Conservation (phyloP, 2,888 invertebrate species). For the Megamerina dolium region DNA sequence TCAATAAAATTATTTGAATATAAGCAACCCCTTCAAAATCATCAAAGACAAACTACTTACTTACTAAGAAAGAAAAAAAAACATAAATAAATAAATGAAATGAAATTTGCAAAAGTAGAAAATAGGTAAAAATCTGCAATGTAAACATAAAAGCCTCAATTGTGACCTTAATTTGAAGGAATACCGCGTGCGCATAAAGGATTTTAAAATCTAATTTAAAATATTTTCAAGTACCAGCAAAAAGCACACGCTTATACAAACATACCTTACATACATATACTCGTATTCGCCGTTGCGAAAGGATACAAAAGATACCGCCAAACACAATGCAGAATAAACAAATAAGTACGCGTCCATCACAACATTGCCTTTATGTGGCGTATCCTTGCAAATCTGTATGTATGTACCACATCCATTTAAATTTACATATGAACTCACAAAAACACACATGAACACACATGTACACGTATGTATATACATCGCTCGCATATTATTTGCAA, state of each 20-base stretch:
- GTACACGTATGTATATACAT: too few species aligned
- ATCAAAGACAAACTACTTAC: conserved; percentile 35
- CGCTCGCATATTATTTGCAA: conserved; percentile 39
- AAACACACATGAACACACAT: conserved; percentile 1
- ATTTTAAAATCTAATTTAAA: conserved; percentile 45
- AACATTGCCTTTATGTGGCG: too few species aligned
- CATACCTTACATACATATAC: too few species aligned
- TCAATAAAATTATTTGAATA: too few species aligned
- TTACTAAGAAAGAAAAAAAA: conserved; percentile 21
- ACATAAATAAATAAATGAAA: conserved; percentile 19
- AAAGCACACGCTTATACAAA: too few species aligned
- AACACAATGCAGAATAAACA: conserved; percentile 26
- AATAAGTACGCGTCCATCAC: conserved; percentile 6
- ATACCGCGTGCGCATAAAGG: conserved; percentile 22
- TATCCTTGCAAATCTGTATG: too few species aligned
- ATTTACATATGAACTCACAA: conserved; percentile 19
- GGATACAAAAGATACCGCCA: conserved; percentile 26
- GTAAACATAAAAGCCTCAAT: conserved; percentile 26
- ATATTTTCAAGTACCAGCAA: conserved; percentile 23
- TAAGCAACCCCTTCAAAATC: conserved; percentile 24
- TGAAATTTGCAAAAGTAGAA: conserved; percentile 12
- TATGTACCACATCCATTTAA: too few species aligned
- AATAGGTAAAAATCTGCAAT: conserved; percentile 17
- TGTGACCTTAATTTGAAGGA: conserved; percentile 43
- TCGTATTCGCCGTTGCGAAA: too few species aligned